Conservation (phyloP, 1,140 invertebrate species). For the Drosophila miranda region DNA sequence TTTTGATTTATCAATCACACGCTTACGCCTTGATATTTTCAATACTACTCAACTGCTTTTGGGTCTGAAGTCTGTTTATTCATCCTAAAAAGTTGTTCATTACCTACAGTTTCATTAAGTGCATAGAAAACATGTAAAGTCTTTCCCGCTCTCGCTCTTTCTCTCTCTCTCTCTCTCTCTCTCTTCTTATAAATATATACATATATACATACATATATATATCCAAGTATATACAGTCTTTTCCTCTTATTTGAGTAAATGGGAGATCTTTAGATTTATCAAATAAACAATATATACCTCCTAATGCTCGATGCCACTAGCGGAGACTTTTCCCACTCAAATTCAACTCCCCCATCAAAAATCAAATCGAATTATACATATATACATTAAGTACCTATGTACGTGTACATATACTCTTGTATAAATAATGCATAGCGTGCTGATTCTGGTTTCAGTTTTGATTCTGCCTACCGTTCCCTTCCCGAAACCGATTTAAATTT, state of each 20-base stretch:
- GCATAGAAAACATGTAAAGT: conserved; percentile 20
- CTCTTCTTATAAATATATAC: conserved; percentile 9
- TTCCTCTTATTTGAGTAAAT: conserved; percentile 10
- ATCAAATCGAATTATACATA: background rate
- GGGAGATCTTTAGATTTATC: conserved; percentile 13
- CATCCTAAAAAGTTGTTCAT: conserved; percentile 50
- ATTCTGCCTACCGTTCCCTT: conserved; percentile 23
- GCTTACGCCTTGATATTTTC: conserved; percentile 60
- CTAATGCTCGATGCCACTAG: conserved; percentile 20
- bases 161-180: too few relatives aligned
- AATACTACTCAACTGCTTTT: conserved; percentile 67
- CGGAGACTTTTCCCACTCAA: conserved; percentile 17
- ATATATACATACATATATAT: conserved; percentile 20
- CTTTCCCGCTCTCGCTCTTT: conserved; percentile 29
- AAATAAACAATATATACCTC: background rate
- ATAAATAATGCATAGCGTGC: conserved; percentile 62
- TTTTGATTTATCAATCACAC: conserved; percentile 53
- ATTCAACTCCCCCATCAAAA: conserved; percentile 17
- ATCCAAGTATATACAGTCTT: conserved; percentile 32
- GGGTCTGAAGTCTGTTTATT: conserved; percentile 56
- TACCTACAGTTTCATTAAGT: conserved; percentile 31
- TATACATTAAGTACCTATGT: background rate
- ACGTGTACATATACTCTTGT: background rate
- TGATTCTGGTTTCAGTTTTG: conserved; percentile 48
- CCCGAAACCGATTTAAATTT: background rate